Evolutionary conservation across 2,113 vertebrate genomes (phyloP), one percentile per base, ranked within the genome.

Genomic region (Spea bombifrons): DNA sequence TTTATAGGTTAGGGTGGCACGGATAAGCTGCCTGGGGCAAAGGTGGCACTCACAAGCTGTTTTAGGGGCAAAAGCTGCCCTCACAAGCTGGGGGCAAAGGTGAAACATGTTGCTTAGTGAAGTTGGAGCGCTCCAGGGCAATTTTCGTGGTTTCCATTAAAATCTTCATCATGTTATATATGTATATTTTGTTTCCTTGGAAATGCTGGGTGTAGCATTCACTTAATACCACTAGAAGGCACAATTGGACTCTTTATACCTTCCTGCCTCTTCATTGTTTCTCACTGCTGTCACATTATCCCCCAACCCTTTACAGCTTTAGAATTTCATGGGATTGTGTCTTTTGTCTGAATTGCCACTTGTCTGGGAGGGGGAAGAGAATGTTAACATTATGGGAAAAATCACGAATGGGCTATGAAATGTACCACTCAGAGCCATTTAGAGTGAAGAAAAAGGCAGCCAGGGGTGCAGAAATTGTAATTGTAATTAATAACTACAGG

Each of bases 401-500:
- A 57, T 43, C 7, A 49, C 16, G 46, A 70, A n/a, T 48, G 46
- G 3, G 15, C 15, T 13, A 59, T 2, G 55, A 59, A 59, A 59
- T 59, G 55, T 4, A 5, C 3, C 4, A 12, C 55, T 9, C 55
- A 59, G 55, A 59, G 55, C 8, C 53, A 71, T 7, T 61, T 16
- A 61, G 15, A 43, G 46, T n/a, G 17, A 55, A 44, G 43, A 50
- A 2, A 77, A 77, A 63, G 45, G 46, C 7, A 50, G 17, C 16
- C 53, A 46, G 52, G 65, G 66, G 44, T 59, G 44, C 48, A 67
- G 43, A 47, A 66, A 50, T 61, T 63, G 70, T 71, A 63, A 5
- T 12, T 63, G 55, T 64, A 78, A 78, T 78, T 78, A 71, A 9
- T 44, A 70, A 63, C 75, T 63, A 64, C 75, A 78, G 75, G 75